Evolutionary conservation across 2,888 invertebrate species (phyloP).

Genomic region (Pocota personata): DNA sequence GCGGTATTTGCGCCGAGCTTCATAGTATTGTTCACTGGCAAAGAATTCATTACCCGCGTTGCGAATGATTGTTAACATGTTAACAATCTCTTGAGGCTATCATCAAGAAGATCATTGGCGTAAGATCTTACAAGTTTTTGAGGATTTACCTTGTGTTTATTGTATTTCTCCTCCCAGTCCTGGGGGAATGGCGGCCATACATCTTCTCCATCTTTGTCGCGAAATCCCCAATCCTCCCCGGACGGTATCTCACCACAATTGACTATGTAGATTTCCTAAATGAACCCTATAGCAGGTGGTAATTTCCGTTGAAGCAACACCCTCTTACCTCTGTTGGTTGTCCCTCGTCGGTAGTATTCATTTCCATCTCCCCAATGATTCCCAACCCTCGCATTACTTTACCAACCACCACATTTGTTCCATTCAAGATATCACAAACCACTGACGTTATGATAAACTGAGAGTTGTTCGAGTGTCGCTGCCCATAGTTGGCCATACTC

Average conservation of each 20-base stretch:
- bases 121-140: not conserved
- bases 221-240: constrained; percentile 86
- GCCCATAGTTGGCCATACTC: constrained; percentile 92
- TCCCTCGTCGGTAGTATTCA: constrained; percentile 85
- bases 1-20: constrained; percentile 90
- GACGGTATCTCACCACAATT: constrained; percentile 89
- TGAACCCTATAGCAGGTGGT: not conserved
- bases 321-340: constrained; percentile 84
- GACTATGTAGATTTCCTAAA: constrained; percentile 86
- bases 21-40: constrained; percentile 84
- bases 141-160: constrained; percentile 75
- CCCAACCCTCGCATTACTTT: constrained; percentile 90
- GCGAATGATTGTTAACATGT: constrained; percentile 86
- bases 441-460: constrained; percentile 96
- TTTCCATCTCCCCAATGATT: constrained; percentile 88
- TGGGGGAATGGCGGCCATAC: constrained; percentile 90
- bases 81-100: constrained; percentile 84
- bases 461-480: constrained; percentile 93
- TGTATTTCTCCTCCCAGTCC: constrained; percentile 85
- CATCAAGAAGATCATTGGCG: not conserved
- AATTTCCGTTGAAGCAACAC: not conserved
- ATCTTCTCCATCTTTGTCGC: constrained; percentile 89
- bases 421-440: constrained; percentile 90
- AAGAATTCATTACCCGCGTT: constrained; percentile 89
- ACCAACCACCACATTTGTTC: constrained; percentile 92